These are phyloP conservation scores for Scaptodrosophila latifasciaeformis DNA, from an alignment of 2,888 invertebrate species.

Conservation along the genomic window DNA sequence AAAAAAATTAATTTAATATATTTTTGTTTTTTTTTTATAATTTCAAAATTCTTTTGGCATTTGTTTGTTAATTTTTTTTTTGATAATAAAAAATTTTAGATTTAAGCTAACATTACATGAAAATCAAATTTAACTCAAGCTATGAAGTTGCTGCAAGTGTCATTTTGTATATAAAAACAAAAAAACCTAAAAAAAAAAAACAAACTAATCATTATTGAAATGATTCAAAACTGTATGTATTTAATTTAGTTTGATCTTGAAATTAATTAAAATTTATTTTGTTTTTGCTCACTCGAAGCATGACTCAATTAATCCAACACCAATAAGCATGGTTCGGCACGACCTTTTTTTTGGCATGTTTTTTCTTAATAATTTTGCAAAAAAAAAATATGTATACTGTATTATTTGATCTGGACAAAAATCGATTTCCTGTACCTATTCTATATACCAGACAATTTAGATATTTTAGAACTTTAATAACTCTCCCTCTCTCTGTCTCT, in stretches of 20 bases:
- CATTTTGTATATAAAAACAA: constrained; percentile 28
- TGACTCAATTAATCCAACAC: not conserved
- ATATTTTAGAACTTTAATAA: constrained; percentile 14
- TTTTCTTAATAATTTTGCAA: constrained; percentile 1
- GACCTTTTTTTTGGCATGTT: constrained; percentile 19
- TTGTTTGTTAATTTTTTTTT: constrained; percentile 31
- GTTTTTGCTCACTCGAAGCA: constrained; percentile 6
- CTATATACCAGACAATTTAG: constrained; percentile 40
- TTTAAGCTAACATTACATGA: constrained; percentile 61
- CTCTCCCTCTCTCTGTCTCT: constrained; percentile 12
- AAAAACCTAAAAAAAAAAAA: not conserved
- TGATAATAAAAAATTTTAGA: constrained; percentile 39
- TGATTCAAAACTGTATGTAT: constrained; percentile 37
- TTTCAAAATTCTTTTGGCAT: constrained; percentile 32
- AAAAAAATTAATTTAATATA: constrained; percentile 23
- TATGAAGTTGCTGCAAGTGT: constrained; percentile 75
- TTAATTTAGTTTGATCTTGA: constrained; percentile 17
- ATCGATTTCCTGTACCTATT: constrained; percentile 67
- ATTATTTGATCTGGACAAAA: too few species aligned
- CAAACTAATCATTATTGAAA: not conserved
- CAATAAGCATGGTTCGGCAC: constrained; percentile 15
- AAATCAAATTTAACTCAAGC: constrained; percentile 73
- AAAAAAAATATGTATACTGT: too few species aligned
- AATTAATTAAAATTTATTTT: constrained; percentile 25
- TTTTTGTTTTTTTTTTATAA: constrained; percentile 27